A percentile compares a stretch with the other conserved stretches of the same genome.
Conservation (phyloP, 2,888 invertebrate species). For the Drosophila kokeensis region DNA sequence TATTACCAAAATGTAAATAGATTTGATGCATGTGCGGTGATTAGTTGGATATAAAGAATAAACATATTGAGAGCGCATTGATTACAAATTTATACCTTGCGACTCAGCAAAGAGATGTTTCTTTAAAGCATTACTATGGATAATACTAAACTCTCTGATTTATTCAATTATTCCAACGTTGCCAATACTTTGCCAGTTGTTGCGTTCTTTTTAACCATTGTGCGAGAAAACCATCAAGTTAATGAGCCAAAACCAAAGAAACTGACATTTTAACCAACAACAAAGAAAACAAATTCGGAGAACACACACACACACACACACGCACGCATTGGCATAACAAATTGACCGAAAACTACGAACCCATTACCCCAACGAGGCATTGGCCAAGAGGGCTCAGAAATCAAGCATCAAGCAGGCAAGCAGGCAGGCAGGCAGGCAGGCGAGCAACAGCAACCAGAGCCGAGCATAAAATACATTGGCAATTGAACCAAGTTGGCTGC, state of each 20-base stretch:
- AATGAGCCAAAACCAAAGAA: conserved; percentile 72
- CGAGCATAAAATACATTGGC: conserved; percentile 72
- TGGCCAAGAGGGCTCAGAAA: conserved; percentile 60
- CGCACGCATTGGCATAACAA: conserved; percentile 70
- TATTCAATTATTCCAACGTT: conserved; percentile 1
- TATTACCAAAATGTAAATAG: neutral
- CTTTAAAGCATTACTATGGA: neutral
- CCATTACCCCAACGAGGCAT: conserved; percentile 70
- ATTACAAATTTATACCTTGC: neutral
- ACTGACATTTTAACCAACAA: conserved; percentile 71
- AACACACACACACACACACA: conserved; percentile 16
- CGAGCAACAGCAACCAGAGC: conserved; percentile 43
- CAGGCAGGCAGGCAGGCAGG: conserved; percentile 38
- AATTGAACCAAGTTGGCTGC: conserved; percentile 33
- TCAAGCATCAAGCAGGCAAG: conserved; percentile 62
- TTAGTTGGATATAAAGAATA: neutral
- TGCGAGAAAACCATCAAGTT: conserved; percentile 65
- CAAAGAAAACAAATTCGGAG: conserved; percentile 44
- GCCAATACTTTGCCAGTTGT: neutral
- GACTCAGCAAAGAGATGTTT: neutral
- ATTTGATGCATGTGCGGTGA: neutral
- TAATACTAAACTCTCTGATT: neutral
- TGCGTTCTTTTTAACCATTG: conserved; percentile 28
- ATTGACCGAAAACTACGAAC: conserved; percentile 83
- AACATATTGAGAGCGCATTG: neutral